Evolutionary conservation across 2,797 vertebrate species (phyloP), one percentile per base, ranked within the genome.

Genomic region (Hemibagrus guttatus): DNA sequence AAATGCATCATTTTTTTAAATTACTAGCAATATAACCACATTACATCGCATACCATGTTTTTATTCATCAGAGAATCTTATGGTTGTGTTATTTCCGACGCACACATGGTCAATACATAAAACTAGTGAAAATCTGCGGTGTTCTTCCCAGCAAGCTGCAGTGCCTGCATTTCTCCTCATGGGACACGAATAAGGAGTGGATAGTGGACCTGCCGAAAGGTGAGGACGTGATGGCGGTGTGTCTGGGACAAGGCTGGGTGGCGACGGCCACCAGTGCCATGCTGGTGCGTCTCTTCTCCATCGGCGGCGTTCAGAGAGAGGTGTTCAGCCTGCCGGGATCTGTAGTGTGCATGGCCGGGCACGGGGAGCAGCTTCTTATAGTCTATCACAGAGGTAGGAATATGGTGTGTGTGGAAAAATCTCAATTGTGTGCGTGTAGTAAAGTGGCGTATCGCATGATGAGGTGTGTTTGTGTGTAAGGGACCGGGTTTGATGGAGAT

Each of bases 101-200:
- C 54, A 11, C 54, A 19, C 14, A 14, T 58, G 4, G 3, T 39
- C 35, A 6, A 49, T 49, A 49, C 46, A 8, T 9, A 9, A 8
- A 1, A 7, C 9, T 5, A 8, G 46, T 49, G 1, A 49, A 49
- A 49, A 64, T 61, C 17, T 42, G 5, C 11, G 23, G 14, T 69
- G 39, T 66, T 26, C 46, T 35, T 81, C 17, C 14, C 92, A 99
- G 98, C 92, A 99, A 99, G 91, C 96, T 99, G 46, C 97, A 99
- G 89, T 99, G 98, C 89, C 94, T 99, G 83, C 97, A 99, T 93
- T 99, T 99, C 90, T 96, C 95, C 19, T 98, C 97, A 0, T 99
- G 98, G 98, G 98, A 99, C 93, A 95, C 96, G 58, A 98, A 95
- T 82, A 99, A 99, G 91, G 98, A 99, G 87, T 99, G 98, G 98